Percentiles rank a stretch among this genome's conserved stretches.
Conservation (phyloP, 2,888 invertebrate species). For the Heliconius charithonia region DNA sequence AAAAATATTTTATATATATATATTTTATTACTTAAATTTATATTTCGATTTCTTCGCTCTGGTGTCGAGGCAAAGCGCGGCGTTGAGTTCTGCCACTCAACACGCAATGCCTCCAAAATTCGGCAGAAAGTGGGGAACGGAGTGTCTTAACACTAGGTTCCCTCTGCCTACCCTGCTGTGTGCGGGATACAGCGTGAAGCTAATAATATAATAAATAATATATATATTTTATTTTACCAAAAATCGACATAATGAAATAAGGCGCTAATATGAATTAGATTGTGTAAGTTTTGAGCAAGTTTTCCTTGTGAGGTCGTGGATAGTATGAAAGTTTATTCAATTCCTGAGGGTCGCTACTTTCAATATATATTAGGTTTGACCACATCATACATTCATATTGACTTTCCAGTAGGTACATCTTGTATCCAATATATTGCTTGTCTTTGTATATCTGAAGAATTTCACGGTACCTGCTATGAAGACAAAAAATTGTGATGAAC, state of each 20-base stretch:
- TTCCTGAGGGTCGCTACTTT: constrained; percentile 20
- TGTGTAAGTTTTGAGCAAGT: constrained; percentile 2
- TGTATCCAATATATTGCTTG: constrained; percentile 8
- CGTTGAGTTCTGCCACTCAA: too few relatives aligned
- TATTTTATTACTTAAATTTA: too few relatives aligned
- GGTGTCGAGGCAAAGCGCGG: too few relatives aligned
- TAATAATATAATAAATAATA: too few relatives aligned
- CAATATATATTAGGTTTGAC: constrained; percentile 32
- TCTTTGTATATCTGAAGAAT: background rate
- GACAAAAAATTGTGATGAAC: too few relatives aligned
- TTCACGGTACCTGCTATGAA: too few relatives aligned
- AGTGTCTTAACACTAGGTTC: too few relatives aligned
- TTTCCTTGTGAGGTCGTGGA: constrained; percentile 4
- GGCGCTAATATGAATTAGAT: background rate
- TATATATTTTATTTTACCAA: background rate
- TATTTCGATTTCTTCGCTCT: too few relatives aligned
- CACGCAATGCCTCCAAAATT: too few relatives aligned
- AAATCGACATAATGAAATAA: background rate
- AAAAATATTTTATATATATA: background rate
- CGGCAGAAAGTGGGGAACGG: too few relatives aligned
- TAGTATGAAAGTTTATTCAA: constrained; percentile 27
- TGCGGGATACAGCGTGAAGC: too few relatives aligned
- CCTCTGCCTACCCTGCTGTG: too few relatives aligned
- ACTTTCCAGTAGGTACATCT: background rate
- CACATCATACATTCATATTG: constrained; percentile 17